Percentiles rank a stretch among this genome's conserved stretches.
Evolutionary conservation across 2,113 vertebrate species (phyloP).

Genomic region (Mesembrinibis cayennensis): DNA sequence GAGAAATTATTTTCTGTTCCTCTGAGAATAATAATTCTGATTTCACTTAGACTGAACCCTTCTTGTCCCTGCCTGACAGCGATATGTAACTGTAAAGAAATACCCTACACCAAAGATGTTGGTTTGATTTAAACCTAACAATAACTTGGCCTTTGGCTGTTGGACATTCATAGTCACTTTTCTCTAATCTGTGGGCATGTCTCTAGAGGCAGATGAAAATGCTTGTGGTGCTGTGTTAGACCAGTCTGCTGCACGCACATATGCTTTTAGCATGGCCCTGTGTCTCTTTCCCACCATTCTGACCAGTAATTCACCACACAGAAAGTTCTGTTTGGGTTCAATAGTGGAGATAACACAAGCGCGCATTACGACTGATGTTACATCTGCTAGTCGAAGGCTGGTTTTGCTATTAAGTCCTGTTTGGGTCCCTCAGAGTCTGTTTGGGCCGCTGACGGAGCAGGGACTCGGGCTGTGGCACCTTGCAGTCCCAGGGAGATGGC

Average conservation of each 20-base stretch:
- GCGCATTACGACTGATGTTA: accelerated
- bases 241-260: not conserved
- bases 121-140: not conserved
- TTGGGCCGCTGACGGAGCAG: accelerated
- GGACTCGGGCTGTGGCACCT: not conserved
- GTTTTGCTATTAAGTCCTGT: not conserved
- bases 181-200: not conserved
- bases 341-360: not conserved
- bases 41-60: not conserved
- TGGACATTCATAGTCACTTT: not conserved
- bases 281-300: not conserved
- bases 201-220: not conserved
- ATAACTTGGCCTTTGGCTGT: not conserved
- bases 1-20: not conserved
- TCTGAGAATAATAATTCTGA: not conserved
- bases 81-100: not conserved
- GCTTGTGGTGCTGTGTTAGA: not conserved
- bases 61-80: not conserved
- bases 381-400: not conserved
- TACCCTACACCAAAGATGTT: not conserved
- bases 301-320: not conserved
- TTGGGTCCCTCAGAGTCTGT: not conserved
- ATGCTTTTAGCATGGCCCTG: not conserved
- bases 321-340: not conserved
- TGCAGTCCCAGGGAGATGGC: not conserved